Base-by-base conservation (phyloP, 1,140 invertebrate genomes). In the Penaeus indicus region DNA sequence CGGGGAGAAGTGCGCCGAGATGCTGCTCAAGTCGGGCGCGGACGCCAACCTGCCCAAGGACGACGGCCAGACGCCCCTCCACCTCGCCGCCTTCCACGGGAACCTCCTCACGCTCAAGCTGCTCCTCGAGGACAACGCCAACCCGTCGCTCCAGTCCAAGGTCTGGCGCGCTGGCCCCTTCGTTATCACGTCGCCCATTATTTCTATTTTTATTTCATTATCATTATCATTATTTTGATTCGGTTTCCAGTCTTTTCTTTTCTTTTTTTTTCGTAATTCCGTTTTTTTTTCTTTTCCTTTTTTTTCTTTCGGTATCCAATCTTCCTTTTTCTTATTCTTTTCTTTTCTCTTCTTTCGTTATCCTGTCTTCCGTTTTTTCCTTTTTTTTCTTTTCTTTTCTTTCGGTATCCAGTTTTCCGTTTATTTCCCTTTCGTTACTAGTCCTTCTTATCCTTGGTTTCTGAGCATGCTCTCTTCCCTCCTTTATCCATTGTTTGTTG, bases 21-120 rank as follows among this genome's bases (percentile, higher is more conserved):
- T 99, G 98, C 93, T 99, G 88, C 93, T 99, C 7, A 99, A 99
- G 93, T 98, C 97, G 21, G 99, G 99, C 8, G 98, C 98, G 18
- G 96, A 98, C 90, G 97, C 98, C 0, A 99, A 99, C 94, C 95
- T 97, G 84, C 95, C 95, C 1, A 97, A 96, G 16, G 96, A 99
- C 93, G 98, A 99, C 93, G 98, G 98, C 22, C 96, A 98, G 93
- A 98, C 97, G 0, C 97, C 98, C 0, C 96, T 99, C 4, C 98
- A 99, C 91, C 96, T 98, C 4, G 97, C 98, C 0, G 97, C 97
- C 0, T 95, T 96, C 85, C 95, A 97, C 92, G 98, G 98, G 0
- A 97, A 98, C 92, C 92, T 98, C 21, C 95, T 95, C 47, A 97
- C 98, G 0, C 94, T 99, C 16, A 94, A 96, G 85, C 94, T 98